A percentile compares a stretch with the other conserved stretches of the same genome.
These are phyloP conservation scores for Bathynomus jamesi DNA, from an alignment of 1,140 invertebrate species.

Conservation along the genomic window DNA sequence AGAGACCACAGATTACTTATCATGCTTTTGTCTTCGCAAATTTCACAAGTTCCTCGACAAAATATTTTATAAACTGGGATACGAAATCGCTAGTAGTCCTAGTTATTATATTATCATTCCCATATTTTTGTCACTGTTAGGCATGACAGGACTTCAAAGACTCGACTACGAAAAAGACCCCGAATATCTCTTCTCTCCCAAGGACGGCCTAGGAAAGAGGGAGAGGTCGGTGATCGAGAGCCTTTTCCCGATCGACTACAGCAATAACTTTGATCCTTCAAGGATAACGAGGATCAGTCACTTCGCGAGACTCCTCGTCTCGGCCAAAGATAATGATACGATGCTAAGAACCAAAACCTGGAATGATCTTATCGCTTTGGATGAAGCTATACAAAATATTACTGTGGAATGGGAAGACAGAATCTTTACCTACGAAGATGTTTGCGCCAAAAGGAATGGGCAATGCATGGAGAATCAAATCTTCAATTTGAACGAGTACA, in stretches of 20 bases:
- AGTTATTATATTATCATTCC: conserved; percentile 84
- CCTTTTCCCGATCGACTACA: conserved; percentile 80
- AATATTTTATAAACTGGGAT: conserved; percentile 71
- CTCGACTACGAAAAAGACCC: conserved; percentile 83
- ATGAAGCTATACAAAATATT: conserved; percentile 66
- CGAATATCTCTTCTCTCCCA: conserved; percentile 82
- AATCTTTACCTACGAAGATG: conserved; percentile 62
- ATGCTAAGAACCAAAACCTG: conserved; percentile 68
- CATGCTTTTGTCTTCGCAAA: conserved; percentile 20
- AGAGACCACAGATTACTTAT: too few species aligned
- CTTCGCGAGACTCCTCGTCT: conserved; percentile 63
- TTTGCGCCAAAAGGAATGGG: conserved; percentile 74
- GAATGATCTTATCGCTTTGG: conserved; percentile 66
- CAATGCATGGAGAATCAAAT: conserved; percentile 80
- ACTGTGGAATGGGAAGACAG: conserved; percentile 58
- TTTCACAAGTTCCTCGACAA: conserved; percentile 53
- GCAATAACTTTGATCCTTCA: conserved; percentile 68
- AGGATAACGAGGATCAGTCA: conserved; percentile 77
- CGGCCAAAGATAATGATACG: conserved; percentile 70
- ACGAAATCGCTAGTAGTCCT: conserved; percentile 66
- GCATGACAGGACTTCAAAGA: conserved; percentile 70
- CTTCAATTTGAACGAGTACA: conserved; percentile 67
- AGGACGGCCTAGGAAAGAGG: conserved; percentile 61
- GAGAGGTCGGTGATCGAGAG: conserved; percentile 75
- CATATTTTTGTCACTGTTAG: conserved; percentile 65